Evolutionary conservation across 2,113 vertebrate genomes (phyloP).

Genomic region (Motacilla tschutschensis): DNA sequence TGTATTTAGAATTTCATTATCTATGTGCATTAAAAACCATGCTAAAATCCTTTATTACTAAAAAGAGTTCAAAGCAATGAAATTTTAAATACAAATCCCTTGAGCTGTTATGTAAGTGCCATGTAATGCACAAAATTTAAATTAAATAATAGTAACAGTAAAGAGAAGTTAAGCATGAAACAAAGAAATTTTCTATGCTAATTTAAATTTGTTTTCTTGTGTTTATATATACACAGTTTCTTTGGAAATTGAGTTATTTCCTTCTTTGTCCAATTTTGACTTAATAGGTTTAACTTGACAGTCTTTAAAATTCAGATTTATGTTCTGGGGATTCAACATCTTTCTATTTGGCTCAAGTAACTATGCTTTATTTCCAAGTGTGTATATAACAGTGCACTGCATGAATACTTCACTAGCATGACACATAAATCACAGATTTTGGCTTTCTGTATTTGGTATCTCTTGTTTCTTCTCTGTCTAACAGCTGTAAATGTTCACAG

Average conservation of each 20-base stretch:
- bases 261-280: not conserved
- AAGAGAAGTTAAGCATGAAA: not conserved
- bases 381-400: not conserved
- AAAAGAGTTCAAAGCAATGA: constrained; percentile 39
- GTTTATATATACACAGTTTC: not conserved
- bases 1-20: constrained; percentile 30
- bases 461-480: not conserved
- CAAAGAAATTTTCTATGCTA: not conserved
- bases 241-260: not conserved
- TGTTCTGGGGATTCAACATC: not conserved
- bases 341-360: not conserved
- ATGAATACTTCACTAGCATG: not conserved
- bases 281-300: not conserved
- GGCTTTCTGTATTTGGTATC: not conserved
- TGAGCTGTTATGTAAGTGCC: not conserved
- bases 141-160: not conserved
- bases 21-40: not conserved
- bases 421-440: not conserved
- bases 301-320: not conserved
- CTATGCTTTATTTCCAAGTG: not conserved
- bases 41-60: constrained; percentile 6
- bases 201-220: not conserved
- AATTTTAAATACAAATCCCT: constrained; percentile 44
- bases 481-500: not conserved
- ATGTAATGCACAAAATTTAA: not conserved